Conservation (phyloP, 2,113 vertebrate genomes). For the Fulmarus glacialis region DNA sequence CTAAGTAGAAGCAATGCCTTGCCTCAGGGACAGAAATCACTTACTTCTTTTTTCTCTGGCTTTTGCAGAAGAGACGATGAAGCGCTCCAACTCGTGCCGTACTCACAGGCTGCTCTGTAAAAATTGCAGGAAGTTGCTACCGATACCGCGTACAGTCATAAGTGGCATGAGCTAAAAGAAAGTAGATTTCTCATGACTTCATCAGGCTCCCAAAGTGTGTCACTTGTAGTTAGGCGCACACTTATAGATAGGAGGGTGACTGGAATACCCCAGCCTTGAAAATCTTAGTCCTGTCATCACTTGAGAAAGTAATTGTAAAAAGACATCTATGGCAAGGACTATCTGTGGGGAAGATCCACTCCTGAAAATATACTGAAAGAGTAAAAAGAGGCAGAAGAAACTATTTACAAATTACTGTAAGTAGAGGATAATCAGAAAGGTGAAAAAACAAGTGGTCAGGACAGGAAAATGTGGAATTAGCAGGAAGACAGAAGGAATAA, state of each 20-base stretch:
- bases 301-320: not conserved
- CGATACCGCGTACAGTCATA: accelerated
- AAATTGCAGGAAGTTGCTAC: not conserved
- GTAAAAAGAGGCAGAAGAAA: not conserved
- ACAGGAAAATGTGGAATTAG: not conserved
- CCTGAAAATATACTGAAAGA: not conserved
- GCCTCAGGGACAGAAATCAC: not conserved
- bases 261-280: not conserved
- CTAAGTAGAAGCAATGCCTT: not conserved
- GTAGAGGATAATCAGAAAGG: not conserved
- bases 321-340: not conserved
- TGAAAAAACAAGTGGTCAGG: not conserved
- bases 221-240: too few relatives aligned
- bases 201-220: not conserved
- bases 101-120: not conserved
- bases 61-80: not conserved
- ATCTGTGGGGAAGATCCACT: not conserved
- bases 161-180: not conserved
- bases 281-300: not conserved
- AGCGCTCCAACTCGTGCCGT: not conserved
- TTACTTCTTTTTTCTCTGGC: not conserved
- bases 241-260: not conserved
- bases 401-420: not conserved
- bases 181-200: not conserved
- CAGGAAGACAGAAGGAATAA: not conserved